Evolutionary conservation across 2,113 vertebrate species (phyloP).

Genomic region (Ellobius talpinus): DNA sequence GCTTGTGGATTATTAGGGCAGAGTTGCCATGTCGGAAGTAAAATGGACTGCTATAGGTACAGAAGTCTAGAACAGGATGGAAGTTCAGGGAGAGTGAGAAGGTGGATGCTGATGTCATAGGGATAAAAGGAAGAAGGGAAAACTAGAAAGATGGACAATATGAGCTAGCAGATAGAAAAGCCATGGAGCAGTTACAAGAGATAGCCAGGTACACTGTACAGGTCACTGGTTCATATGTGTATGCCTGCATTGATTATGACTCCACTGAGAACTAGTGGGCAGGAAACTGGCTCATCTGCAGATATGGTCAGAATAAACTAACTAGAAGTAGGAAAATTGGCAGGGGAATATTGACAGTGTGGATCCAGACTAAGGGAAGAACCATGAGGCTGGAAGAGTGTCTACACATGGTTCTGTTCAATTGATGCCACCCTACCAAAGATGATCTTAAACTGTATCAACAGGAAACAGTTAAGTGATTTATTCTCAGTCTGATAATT

Average conservation of each 20-base stretch:
- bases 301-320: background rate
- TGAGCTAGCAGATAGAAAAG: background rate
- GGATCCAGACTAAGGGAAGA: background rate
- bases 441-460: background rate
- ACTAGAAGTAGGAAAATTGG: too few relatives aligned
- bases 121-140: background rate
- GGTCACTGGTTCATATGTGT: background rate
- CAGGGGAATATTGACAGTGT: background rate
- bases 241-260: background rate
- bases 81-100: background rate
- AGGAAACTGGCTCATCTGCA: background rate
- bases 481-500: too few relatives aligned
- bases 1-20: background rate
- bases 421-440: too few relatives aligned
- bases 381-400: background rate
- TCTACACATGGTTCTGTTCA: background rate
- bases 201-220: background rate
- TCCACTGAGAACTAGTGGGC: background rate
- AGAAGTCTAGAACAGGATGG: background rate
- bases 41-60: background rate
- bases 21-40: background rate
- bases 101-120: background rate
- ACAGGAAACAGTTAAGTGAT: too few relatives aligned
- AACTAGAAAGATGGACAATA: background rate
- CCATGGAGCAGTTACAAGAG: background rate